Base-by-base conservation (phyloP, 1,140 invertebrate species). In the Euura lappo region DNA sequence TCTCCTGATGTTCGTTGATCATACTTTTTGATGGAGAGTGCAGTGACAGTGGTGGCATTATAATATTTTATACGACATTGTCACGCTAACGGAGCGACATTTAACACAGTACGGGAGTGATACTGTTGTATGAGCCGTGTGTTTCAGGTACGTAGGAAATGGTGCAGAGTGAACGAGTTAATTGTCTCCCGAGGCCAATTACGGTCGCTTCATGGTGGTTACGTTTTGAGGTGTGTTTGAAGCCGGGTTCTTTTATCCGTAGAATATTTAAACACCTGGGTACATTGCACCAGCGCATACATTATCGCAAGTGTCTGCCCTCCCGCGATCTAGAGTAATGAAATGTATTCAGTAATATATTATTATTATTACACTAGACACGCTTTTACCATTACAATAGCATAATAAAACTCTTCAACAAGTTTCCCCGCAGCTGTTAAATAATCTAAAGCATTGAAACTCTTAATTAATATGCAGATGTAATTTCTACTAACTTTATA, bases 401-500 rank as follows among this genome's bases (percentile, higher is more conserved):
- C 10, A 60, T 60, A 60, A 60, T 60, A 60, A 60, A 60, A 60
- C 51, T 60, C 51, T 60, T 60, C 51, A 5, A 60, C 51, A 60
- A 60, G 8, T 60, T 60, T 60, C 51, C 51, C 13, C 51, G 72
- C 72, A 72, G 75, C 78, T 79, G 79, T 81, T 80, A 80, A 81
- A 81, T 79, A 79, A 81, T 81, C 80, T 81, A 78, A 78, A 80
- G 80, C 80, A 81, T 80, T 79, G 79, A 81, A 81, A 81, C 51
- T 60, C 51, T 60, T 60, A 60, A 60, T 60, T 81, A 81, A 81
- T 81, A 81, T 81, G 80, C 80, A 81, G 80, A 81, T 81, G 80
- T 81, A 81, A 81, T 81, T 81, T 81, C 79, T 75, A 79, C 79
- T 79, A 81, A 81, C 79, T 81, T 81, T 79, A 80, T 81, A 80